Evolutionary conservation across 2,113 vertebrate species (phyloP), one percentile per base, ranked within the genome.

Genomic region (Leiothrix lutea): DNA sequence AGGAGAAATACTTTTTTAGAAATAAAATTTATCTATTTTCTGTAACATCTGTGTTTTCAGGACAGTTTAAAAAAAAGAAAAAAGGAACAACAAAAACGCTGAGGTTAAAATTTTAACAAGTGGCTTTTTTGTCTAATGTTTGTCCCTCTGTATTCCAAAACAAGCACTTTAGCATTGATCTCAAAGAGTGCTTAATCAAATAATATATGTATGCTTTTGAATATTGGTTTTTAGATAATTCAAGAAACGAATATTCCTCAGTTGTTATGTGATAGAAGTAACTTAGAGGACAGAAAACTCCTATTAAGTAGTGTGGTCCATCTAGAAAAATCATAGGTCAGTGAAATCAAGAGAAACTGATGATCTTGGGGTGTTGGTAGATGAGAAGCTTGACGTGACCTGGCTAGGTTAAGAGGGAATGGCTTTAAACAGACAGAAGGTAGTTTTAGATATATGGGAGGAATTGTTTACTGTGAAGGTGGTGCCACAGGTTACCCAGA

Each of bases 381-480:
- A 16, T 31, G 25, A 61, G 47, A 54, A 82, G 8, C 3, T 61
- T 61, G 25, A 54, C 15, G 31, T 61, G 29, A 29, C 7, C 20
- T 0, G 0, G 3, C 22, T 42, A 36, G 26, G 23, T 50, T 15
- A 36, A 50, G 23, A 38, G 12, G 4, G 3, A 50, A 56, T 28
- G 26, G 10, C 11, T 64, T 48, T 62, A 64, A 62, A 48, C 19
- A 24, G 36, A 14, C 6, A 33, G 25, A 62, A 15, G 15, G 5
- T 44, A 28, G 8, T 14, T 77, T 64, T 33, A n/a, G 26, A 33
- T 24, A 13, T 19, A 33, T 24, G 10, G 15, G 44, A 57, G 26
- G 28, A 56, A n/a, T 24, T 56, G 3, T 44, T 44, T 56, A 4
- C 35, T n/a, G 6, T 50, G 22, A 50, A 7, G 11, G 6, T 62